Base-by-base conservation (phyloP, 1,140 invertebrate genomes). In the Drosophila kurseongensis region DNA sequence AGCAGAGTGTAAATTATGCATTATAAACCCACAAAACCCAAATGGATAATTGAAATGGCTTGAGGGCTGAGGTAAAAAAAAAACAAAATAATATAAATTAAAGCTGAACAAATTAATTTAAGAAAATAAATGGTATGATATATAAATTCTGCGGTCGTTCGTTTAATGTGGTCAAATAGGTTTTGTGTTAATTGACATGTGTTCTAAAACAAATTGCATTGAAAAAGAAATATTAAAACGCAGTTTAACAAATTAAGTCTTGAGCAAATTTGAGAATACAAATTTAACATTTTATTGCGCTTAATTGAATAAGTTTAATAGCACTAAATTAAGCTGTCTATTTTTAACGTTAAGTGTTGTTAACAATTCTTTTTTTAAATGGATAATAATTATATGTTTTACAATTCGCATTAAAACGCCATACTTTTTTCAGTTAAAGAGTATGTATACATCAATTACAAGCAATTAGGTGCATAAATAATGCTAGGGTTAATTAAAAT, bases 11-110 rank as follows among this genome's bases (percentile, higher is more conserved):
- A 72, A 72, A 72, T 72, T 72, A 72, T 72, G 52, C 68, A 72
- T 71, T 72, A 50, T 58, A 71, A 71, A 72, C 68, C 67, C 35
- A 48, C 29, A 41, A 69, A 56, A 45, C 68, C 44, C 42, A 58
- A 57, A 48, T 48, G 65, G 66, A 72, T 72, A 72, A 72, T 72
- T 72, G 66, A 72, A 72, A 72, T 58, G 38, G 68, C 52, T 36
- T 10, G 5, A 8, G 9, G 18, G 4, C 8, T n/a, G 45, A 45
- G 9, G 23, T 9, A 38, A 63, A 67, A 4, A 35, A 4, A 45
- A 55, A 38, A 16, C 4, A 23, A 51, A 42, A 51, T 42, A 66
- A 55, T 47, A 56, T n/a, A 35, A 40, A 55, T 69, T 68, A 48
- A 32, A 48, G 42, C n/a, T n/a, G 18, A 2, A 12, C 9, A 56